A percentile compares a stretch with the other conserved stretches of the same genome.
These are phyloP conservation scores for Crotophaga sulcirostris DNA, from an alignment of 2,113 vertebrate genomes.

Conservation along the genomic window DNA sequence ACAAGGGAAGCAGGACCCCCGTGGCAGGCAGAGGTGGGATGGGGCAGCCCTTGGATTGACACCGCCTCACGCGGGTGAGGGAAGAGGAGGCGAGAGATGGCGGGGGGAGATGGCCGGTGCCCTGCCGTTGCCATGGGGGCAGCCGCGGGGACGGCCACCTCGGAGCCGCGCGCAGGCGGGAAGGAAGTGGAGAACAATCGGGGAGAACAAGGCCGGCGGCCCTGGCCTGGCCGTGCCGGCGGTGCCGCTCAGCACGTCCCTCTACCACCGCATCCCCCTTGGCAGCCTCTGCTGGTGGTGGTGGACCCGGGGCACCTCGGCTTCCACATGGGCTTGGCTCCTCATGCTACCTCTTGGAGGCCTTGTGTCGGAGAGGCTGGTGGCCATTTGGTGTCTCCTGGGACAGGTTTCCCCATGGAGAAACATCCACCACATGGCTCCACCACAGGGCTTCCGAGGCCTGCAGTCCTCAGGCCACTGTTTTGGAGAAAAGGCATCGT, in stretches of 20 bases:
- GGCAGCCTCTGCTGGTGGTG: rapidly evolving
- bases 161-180: not conserved
- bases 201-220: conserved; percentile 25
- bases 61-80: rapidly evolving
- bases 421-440: not conserved
- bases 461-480: not conserved
- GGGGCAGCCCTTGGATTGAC: rapidly evolving
- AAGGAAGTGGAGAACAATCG: conserved; percentile 70
- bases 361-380: not conserved
- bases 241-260: conserved; percentile 2
- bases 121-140: conserved; percentile 25
- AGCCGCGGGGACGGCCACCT: not conserved
- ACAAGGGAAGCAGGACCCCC: rapidly evolving
- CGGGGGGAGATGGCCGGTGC: not conserved
- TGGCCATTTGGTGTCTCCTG: not conserved
- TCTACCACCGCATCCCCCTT: rapidly evolving
- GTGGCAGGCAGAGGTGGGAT: rapidly evolving
- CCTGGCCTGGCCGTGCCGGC: not conserved
- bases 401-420: not conserved
- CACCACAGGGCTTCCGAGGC: not conserved
- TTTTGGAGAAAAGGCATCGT: not conserved
- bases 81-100: not conserved
- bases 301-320: not conserved
- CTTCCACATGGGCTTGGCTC: not conserved
- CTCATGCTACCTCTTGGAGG: rapidly evolving